Conservation (phyloP, 2,888 invertebrate genomes). For the Galeopsomyia nigrocyanea region DNA sequence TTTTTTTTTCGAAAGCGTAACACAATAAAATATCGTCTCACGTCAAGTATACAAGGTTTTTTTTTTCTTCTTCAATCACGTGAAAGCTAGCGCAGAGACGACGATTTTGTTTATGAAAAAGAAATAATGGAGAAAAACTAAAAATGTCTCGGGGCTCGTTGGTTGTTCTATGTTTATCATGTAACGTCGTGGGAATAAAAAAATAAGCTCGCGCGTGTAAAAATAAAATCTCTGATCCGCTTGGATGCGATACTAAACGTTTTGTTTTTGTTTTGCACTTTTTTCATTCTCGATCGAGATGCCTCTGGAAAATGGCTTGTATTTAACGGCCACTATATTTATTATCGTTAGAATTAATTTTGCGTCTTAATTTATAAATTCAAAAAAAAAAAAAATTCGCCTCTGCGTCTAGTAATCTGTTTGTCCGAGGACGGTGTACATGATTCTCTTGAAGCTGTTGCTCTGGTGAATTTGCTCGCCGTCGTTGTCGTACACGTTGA, state of each 20-base stretch:
- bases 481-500: slow-evolving; percentile 77
- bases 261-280: slow-evolving; percentile 10
- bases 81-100: slow-evolving; percentile 39
- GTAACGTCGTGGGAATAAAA: slow-evolving; percentile 34
- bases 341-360: slow-evolving; percentile 39
- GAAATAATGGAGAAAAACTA: slow-evolving; percentile 28
- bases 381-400: too few species aligned
- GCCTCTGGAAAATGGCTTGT: not conserved
- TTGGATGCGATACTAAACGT: slow-evolving; percentile 30
- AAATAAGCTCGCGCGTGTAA: slow-evolving; percentile 47
- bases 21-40: slow-evolving; percentile 4
- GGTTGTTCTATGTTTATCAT: not conserved
- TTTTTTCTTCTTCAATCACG: slow-evolving; percentile 7
- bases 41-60: slow-evolving; percentile 23
- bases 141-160: slow-evolving; percentile 25
- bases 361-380: slow-evolving; percentile 29
- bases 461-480: slow-evolving; percentile 91
- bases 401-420: slow-evolving; percentile 70
- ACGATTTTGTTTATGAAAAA: slow-evolving; percentile 22
- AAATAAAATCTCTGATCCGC: slow-evolving; percentile 45
- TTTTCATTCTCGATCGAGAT: slow-evolving; percentile 8
- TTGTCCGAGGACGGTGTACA: slow-evolving; percentile 90
- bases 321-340: slow-evolving; percentile 7
- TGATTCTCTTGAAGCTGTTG: slow-evolving; percentile 91
- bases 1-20: too few species aligned